Evolutionary conservation across 2,888 invertebrate genomes (phyloP), one percentile per base, ranked within the genome.

Genomic region (Proisotoma minuta): DNA sequence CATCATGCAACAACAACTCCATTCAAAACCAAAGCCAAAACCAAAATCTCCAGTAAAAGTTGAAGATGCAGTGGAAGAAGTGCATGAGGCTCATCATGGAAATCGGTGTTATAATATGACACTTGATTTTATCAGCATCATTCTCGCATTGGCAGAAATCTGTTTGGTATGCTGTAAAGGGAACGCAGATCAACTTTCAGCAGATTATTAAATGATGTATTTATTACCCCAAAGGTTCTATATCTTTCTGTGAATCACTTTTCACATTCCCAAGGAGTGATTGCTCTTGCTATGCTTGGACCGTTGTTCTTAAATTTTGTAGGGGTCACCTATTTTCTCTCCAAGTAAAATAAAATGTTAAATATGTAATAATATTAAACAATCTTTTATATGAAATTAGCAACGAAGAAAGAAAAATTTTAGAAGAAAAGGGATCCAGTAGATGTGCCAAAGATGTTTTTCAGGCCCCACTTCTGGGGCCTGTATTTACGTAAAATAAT

Each of bases 271-370:
- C 57, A 48, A 39, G 68, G 66, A 12, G 52, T 73, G 1, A 66
- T 69, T 48, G 73, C 71, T 1, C 51, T 73, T n/a, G 66, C 66
- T 0, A 73, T 71, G 73, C 52, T 73, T 23, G 63, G 66, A 20
- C 73, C 73, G 12, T 60, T 73, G 15, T 24, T 66, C 4, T 59
- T 73, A 20, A 73, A 71, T 48, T 71, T 70, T 51, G 66, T 73
- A 8, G 73, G 73, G n/a, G 71, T 71, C n/a, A 70, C 65, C 10
- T 73, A 71, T 51, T 73, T 70, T 57, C 60, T 73, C 12, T 71
- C 71, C 20, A 62, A 71, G 73, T 73, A 63, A 67, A 61, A 26
- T 29, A 3, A 43, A 28, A 56, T 34, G 18, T 4, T 18, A 28
- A 23, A 60, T 53, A 24, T n/a, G 10, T n/a, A n/a, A 5, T 47